Base-by-base conservation (phyloP, 2,797 vertebrate genomes). In the Sylvia borin region DNA sequence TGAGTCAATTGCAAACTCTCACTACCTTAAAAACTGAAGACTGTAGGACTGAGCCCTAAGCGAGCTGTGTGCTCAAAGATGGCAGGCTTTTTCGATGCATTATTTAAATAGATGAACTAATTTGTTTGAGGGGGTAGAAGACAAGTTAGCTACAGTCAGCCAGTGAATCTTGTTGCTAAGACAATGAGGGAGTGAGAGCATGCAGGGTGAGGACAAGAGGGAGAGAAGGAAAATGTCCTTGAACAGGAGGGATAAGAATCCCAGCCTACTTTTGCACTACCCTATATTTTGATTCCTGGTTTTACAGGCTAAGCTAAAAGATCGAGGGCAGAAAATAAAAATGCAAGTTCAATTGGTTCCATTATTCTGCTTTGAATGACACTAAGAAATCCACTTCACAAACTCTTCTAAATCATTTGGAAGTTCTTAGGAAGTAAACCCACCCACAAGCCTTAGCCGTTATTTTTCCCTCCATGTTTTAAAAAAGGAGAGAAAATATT, bases 61-160 rank as follows among this genome's bases (percentile, higher is more conserved):
- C 25, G 36, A 90, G 57, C 34, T 88, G 27, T 51, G 34, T 68
- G 43, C 74, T 91, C 58, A 90, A 16, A 87, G 21, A 36, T 48
- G 26, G 38, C 38, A 78, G 38, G 22, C 40, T 89, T 40, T 73
- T 91, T 71, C 40, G 5, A 57, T 48, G 54, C n/a, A 40, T 75
- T 60, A 86, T 88, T 93, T 94, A 92, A 94, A 93, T 20, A 93
- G 76, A 92, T 79, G 45, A 96, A 86, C 34, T 94, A 68, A 85
- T 92, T 85, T 81, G 72, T 94, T 90, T 94, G 85, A 93, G 68
- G 57, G 83, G 34, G 71, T 58, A 90, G 80, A 83, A 92, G 80
- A 86, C 61, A 89, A 90, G 31, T 78, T 53, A 94, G 48, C 64
- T 81, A 53, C 91, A 53, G 67, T 62, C 51, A 73, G 71, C 47